Evolutionary conservation across 2,797 vertebrate genomes (phyloP).

Genomic region (Megalops cyprinoides): DNA sequence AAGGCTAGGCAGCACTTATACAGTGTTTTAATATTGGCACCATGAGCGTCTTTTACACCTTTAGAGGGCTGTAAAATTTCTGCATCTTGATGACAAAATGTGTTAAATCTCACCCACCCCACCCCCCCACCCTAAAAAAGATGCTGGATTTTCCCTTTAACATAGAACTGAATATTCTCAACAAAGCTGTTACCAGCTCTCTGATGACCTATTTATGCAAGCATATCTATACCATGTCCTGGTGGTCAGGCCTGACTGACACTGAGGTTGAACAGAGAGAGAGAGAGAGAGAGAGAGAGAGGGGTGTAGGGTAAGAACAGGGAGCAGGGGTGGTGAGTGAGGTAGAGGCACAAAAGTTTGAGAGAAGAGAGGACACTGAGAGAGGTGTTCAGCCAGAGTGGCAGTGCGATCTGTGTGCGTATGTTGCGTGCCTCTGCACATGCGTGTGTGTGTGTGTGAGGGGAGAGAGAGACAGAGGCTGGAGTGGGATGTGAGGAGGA

Average conservation of each 20-base stretch:
- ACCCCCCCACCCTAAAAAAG: not conserved
- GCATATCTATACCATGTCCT: not conserved
- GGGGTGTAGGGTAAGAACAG: not conserved
- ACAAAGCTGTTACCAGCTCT: not conserved
- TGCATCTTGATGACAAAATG: no score
- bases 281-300: not conserved
- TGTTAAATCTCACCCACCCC: no score
- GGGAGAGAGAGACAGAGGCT: not conserved
- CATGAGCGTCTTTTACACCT: no score
- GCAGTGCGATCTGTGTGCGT: slow-evolving; percentile 19
- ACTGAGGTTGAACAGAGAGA: slow-evolving; percentile 8
- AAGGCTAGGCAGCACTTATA: no score
- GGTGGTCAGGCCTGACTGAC: not conserved
- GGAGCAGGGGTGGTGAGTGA: no score
- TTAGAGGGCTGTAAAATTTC: no score
- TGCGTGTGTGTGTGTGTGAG: not conserved
- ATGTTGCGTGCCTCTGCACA: slow-evolving; percentile 13
- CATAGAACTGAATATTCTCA: not conserved
- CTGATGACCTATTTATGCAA: slow-evolving; percentile 26
- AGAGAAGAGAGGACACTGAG: no score
- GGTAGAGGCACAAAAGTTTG: no score
- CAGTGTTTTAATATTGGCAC: no score
- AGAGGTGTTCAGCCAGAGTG: no score
- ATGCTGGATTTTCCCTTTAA: not conserved
- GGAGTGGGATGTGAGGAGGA: not conserved